Conservation (phyloP, 1,140 invertebrate species). For the Listronotus bonariensis region DNA sequence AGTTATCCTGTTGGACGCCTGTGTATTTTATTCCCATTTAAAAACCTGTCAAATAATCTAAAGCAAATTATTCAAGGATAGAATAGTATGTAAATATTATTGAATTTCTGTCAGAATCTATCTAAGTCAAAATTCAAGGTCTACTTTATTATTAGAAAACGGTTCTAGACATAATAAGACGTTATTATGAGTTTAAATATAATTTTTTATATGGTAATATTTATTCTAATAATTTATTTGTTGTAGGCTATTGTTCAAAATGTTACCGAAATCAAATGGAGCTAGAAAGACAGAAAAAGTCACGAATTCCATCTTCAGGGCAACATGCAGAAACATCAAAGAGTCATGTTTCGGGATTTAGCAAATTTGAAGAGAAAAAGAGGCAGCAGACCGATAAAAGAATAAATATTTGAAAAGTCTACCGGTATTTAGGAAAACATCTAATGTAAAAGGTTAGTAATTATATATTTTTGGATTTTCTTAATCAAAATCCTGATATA, state of each 20-base stretch:
- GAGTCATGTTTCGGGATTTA: conserved; percentile 61
- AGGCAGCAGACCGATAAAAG: conserved; percentile 82
- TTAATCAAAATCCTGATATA: too few relatives aligned
- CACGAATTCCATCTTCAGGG: conserved; percentile 26
- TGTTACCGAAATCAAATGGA: conserved; percentile 77
- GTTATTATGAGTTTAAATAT: too few relatives aligned
- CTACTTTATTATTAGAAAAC: too few relatives aligned
- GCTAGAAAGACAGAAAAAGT: conserved; percentile 62
- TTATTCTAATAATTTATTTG: conserved; percentile 2
- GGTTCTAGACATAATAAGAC: too few relatives aligned
- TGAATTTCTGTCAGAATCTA: too few relatives aligned
- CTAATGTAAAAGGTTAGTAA: conserved; percentile 61
- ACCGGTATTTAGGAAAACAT: conserved; percentile 78
- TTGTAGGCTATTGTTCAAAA: conserved; percentile 88
- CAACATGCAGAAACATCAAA: conserved; percentile 31
- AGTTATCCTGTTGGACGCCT: too few relatives aligned
- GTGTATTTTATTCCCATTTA: too few relatives aligned
- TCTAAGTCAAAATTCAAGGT: too few relatives aligned
- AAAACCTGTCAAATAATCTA: too few relatives aligned
- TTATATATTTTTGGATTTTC: too few relatives aligned
- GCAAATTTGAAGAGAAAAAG: conserved; percentile 87
- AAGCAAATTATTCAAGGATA: too few relatives aligned
- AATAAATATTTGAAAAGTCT: conserved; percentile 74
- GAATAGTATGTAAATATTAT: too few relatives aligned
- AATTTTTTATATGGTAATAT: not conserved